Evolutionary conservation across 2,797 vertebrate species (phyloP), one percentile per base, ranked within the genome.

Genomic region (Rhynchonycteris naso): DNA sequence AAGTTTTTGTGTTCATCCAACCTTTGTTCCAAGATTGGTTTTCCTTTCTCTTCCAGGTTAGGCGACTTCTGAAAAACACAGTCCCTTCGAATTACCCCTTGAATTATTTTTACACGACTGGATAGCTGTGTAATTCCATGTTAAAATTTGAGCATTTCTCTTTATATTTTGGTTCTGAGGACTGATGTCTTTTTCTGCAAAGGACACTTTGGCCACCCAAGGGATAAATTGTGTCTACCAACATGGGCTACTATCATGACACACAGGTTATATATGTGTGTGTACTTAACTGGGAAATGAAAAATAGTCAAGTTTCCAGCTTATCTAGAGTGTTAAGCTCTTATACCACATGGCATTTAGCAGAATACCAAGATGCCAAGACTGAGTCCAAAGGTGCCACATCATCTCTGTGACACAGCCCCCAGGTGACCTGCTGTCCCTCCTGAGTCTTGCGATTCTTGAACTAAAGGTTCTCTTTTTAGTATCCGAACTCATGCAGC

Each of bases 1-100:
- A 89, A 82, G 30, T 93, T 93, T 69, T 61, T 90, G 22, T 83
- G 97, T 93, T 93, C 97, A 90, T 96, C 89, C 38, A 56, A 19
- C 66, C 33, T 91, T 96, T 96, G 94, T 81, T 91, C 95, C 81
- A 93, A 96, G 96, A 87, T 91, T 19, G 93, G n/a, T 88, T 96
- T 97, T 96, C 97, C 95, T 96, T 90, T 93, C 96, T 98, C 93
- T 97, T 97, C 88, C 15, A 86, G 95, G 85, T 56, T 66, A 90
- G 90, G 94, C 88, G 94, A 81, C 88, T 96, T 97, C 96, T 96
- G 71, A 94, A 96, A 96, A 85, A 96, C 33, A 97, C 96, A 95
- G 61, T 66, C 22, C 19, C 24, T 54, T 78, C 6, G 13, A 83
- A 43, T 56, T 2, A 43, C 79, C 92, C 68, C n/a, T 14, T 59